phyloP scores from a whole-genome alignment of 2,888 invertebrate species.

The Acleris laterana region DNA sequence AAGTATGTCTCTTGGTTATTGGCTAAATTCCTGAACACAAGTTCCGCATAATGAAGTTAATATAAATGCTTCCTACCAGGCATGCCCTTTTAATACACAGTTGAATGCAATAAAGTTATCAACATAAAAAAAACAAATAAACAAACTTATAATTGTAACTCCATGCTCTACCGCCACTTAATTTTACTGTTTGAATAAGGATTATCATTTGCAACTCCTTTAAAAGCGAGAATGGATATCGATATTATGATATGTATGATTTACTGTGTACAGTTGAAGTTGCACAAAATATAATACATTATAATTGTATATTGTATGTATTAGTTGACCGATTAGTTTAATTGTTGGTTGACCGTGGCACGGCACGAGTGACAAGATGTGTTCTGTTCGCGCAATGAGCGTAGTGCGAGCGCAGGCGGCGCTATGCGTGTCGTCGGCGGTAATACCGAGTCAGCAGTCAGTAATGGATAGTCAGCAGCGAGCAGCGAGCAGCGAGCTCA shows the following conservation, averaged over 20 bases:
- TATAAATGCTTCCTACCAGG: constrained; percentile 17
- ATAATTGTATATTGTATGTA: background rate
- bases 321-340: constrained; percentile 49
- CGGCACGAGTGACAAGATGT: constrained; percentile 53
- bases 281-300: too few species aligned
- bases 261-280: constrained; percentile 8
- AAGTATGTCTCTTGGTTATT: constrained; percentile 17
- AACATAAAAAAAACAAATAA: constrained; percentile 26
- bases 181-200: constrained; percentile 20
- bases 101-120: constrained; percentile 16
- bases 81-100: constrained; percentile 22
- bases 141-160: constrained; percentile 25
- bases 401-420: constrained; percentile 46
- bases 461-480: constrained; percentile 41
- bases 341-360: constrained; percentile 69
- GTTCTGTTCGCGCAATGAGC: background rate
- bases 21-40: constrained; percentile 21
- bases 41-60: constrained; percentile 28
- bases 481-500: constrained; percentile 42
- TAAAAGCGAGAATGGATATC: background rate
- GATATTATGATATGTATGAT: constrained; percentile 3
- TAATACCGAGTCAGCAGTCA: constrained; percentile 18
- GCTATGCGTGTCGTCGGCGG: constrained; percentile 47
- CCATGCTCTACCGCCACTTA: constrained; percentile 7
- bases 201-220: constrained; percentile 9